Conservation (phyloP, 2,797 vertebrate species). For the Gymnoscopelus braueri region DNA sequence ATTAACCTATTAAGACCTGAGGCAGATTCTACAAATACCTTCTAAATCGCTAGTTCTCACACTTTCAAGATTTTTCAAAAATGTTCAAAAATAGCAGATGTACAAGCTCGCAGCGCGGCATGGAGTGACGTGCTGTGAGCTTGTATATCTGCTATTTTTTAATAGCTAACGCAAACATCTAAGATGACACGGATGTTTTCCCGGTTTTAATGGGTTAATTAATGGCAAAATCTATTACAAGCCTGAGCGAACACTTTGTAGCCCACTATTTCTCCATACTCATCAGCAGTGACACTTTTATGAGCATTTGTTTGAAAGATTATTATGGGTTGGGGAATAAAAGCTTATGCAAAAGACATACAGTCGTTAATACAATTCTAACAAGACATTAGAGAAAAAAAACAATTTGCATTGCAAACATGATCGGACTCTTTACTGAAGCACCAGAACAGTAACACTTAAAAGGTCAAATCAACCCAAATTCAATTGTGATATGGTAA, state of each 20-base stretch:
- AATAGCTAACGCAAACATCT: no score
- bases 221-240: slow-evolving; percentile 43
- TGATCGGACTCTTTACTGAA: slow-evolving; percentile 28
- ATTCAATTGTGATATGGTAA: slow-evolving; percentile 12
- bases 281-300: slow-evolving; percentile 52
- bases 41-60: no score
- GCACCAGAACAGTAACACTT: slow-evolving; percentile 41
- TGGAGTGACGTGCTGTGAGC: no score
- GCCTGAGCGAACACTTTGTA: slow-evolving; percentile 46
- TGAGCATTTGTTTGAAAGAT: slow-evolving; percentile 33
- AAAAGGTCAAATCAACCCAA: slow-evolving; percentile 72
- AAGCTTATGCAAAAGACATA: slow-evolving; percentile 43
- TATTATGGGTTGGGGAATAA: slow-evolving; percentile 36
- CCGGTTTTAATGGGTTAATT: no score
- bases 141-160: no score
- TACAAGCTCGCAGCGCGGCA: no score
- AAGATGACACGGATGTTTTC: no score
- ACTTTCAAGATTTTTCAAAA: no score
- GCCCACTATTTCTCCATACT: slow-evolving; percentile 50
- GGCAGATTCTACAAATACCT: no score
- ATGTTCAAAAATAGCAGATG: no score
- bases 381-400: slow-evolving; percentile 43
- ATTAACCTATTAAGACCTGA: no score
- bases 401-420: slow-evolving; percentile 39
- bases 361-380: slow-evolving; percentile 36